Evolutionary conservation across 2,113 vertebrate genomes (phyloP), one percentile per base, ranked within the genome.

Genomic region (Rostratula benghalensis): DNA sequence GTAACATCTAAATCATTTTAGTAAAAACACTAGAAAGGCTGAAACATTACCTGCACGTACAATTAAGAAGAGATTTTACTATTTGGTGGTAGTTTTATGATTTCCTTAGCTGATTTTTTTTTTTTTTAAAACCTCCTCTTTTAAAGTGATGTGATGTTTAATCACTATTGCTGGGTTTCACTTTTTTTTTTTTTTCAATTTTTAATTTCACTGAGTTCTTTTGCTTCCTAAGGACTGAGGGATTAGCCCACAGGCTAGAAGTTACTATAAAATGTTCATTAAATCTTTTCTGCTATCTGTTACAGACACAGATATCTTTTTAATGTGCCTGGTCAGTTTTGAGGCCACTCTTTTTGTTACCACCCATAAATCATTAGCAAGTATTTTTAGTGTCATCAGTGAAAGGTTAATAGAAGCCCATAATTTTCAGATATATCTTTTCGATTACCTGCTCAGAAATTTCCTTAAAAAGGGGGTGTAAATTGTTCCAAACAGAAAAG

Each of bases 391-490:
- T 97, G 97, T 93, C 89, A 90, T 39, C 75, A 90, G 96, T 95
- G 94, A 97, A 96, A 95, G 89, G 97, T 97, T 97, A 98, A 97
- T 95, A 96, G 95, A 96, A 96, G 87, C 80, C 90, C 78, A 59
- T 95, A 91, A 96, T 96, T 97, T 94, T 89, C 87, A 91, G 83
- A 78, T 93, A 27, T 59, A 89, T 77, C 78, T 94, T 93, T 95
- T 96, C 57, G 74, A 97, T 97, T 96, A 97, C 90, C 94, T 95
- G 80, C 90, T 95, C 92, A 91, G 95, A 97, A 96, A 95, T 95
- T 95, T 94, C 91, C 92, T 95, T 94, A 6, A 54, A 91, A 97
- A 96, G 81, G 83, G 60, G 61, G 17, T 95, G 93, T 94, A 95
- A 97, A 97, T 97, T 89, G 93, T 96, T 86, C 87, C 90, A 89